Percentiles rank a stretch among this genome's conserved stretches.
Conservation (phyloP, 2,888 invertebrate genomes). For the Mimumesa dahlbomi region DNA sequence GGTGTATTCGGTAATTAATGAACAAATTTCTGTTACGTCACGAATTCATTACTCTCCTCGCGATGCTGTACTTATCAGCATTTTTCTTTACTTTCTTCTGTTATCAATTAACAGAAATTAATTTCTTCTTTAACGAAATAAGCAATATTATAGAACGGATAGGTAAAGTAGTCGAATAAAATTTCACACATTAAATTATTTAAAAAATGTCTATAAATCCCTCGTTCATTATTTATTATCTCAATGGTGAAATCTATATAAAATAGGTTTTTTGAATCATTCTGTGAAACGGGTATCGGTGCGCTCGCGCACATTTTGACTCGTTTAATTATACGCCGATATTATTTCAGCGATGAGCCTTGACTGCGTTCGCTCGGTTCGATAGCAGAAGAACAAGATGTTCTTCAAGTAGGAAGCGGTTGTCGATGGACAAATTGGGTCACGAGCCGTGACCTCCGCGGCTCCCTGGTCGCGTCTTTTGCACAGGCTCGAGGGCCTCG, state of each 20-base stretch:
- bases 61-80: neutral
- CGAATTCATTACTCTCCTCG: slow-evolving; percentile 5
- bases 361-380: slow-evolving; percentile 40
- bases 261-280: too few species aligned
- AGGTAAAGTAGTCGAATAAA: too few species aligned
- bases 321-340: slow-evolving; percentile 21
- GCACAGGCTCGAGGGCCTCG: slow-evolving; percentile 45
- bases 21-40: slow-evolving; percentile 17
- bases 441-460: slow-evolving; percentile 65
- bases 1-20: slow-evolving; percentile 18
- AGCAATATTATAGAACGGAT: neutral
- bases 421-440: slow-evolving; percentile 70
- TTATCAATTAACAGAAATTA: too few species aligned
- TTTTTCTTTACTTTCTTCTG: neutral
- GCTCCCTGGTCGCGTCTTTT: slow-evolving; percentile 52
- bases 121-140: too few species aligned
- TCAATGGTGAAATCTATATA: too few species aligned
- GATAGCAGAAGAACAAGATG: slow-evolving; percentile 46
- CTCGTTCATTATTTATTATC: too few species aligned
- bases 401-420: slow-evolving; percentile 64
- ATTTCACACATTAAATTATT: too few species aligned
- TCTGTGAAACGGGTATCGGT: too few species aligned
- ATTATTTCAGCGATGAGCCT: slow-evolving; percentile 22
- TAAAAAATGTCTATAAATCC: too few species aligned
- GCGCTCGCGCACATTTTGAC: slow-evolving; percentile 31